Evolutionary conservation across 2,888 invertebrate genomes (phyloP), one percentile per base, ranked within the genome.

Genomic region (Pteria penguin): DNA sequence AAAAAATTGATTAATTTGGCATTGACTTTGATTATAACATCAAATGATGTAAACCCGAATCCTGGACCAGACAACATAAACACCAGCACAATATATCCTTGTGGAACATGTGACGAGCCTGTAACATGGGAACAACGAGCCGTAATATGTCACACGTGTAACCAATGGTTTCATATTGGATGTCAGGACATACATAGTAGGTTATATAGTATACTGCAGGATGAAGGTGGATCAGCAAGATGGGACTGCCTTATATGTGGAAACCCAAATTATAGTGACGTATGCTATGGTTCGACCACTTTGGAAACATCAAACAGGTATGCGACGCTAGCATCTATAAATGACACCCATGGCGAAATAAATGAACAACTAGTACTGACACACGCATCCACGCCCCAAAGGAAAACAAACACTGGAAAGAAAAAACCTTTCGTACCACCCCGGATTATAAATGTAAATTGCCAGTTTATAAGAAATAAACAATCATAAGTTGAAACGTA

Each of bases 201-300:
- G 45, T 11, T 14, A 36, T 36, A 36, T 36, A 36, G 45, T 14
- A 36, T 36, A n/a, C n/a, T n/a, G n/a, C n/a, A n/a, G n/a, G n/a
- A n/a, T n/a, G n/a, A n/a, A n/a, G n/a, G n/a, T n/a, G n/a, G n/a
- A n/a, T 5, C 45, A 11, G 45, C 45, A 36, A 36, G 45, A 36
- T 36, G 45, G 45, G 45, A 36, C 45, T 36, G 45, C 14, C 5
- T 36, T 36, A 36, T 36, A 5, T 36, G 45, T 11, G 45, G 45
- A 14, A 36, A 36, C 14, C 45, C 45, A 36, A 36, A 36, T n/a
- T n/a, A n/a, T n/a, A n/a, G n/a, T n/a, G n/a, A n/a, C 45, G 14
- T 36, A n/a, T 60, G 60, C 60, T 60, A 27, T 60, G 18, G 60
- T 14, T n/a, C 14, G n/a, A 60, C 60, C n/a, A 60, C 26, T 11